Evolutionary conservation across 1,140 invertebrate species (phyloP).

Genomic region (Tetramorium parvispinum): DNA sequence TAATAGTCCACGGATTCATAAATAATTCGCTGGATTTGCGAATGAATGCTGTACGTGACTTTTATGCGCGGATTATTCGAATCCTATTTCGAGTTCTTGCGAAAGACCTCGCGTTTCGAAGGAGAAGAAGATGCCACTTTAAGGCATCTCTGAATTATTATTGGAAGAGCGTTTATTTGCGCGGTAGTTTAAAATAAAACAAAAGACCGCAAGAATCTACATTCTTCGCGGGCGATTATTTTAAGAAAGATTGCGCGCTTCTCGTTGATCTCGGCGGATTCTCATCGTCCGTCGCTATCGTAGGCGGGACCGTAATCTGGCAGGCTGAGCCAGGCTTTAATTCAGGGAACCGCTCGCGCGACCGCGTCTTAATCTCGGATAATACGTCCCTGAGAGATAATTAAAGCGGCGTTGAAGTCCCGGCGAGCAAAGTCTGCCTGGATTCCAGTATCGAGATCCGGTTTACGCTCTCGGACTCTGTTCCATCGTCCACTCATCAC

Average conservation of each 20-base stretch:
- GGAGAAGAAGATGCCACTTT: too few species aligned
- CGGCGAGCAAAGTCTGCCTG: constrained; percentile 66
- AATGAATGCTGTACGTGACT: not conserved
- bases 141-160: too few species aligned
- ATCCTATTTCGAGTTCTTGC: not conserved
- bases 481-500: constrained; percentile 20
- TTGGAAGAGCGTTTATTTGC: too few species aligned
- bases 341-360: not conserved
- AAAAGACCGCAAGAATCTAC: not conserved
- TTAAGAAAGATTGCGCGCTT: not conserved
- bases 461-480: constrained; percentile 69
- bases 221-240: not conserved
- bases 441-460: constrained; percentile 65
- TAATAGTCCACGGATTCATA: not conserved
- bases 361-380: not conserved
- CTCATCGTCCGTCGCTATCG: not conserved
- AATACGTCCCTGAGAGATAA: constrained; percentile 17
- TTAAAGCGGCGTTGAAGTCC: constrained; percentile 53
- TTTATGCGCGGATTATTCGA: not conserved
- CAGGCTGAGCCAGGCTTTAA: not conserved
- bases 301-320: not conserved
- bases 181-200: too few species aligned
- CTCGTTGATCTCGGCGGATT: not conserved
- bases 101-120: not conserved
- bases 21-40: not conserved